phyloP scores from a whole-genome alignment of 92 coral and sea anemone genomes.

The Epizoanthus rinbou region DNA sequence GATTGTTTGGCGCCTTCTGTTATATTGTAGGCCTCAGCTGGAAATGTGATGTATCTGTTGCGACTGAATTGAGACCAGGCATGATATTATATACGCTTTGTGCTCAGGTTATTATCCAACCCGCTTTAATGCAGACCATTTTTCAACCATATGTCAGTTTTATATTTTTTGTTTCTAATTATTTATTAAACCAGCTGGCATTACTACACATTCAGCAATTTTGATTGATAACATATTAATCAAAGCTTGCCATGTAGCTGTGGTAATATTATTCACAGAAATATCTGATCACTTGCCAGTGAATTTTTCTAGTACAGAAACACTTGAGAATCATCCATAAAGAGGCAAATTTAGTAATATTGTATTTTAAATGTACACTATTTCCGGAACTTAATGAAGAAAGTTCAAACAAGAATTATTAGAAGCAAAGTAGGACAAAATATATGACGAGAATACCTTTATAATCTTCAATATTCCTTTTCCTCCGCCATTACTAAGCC shows the following conservation, averaged over 20 bases:
- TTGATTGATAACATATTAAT: slow-evolving; percentile 5
- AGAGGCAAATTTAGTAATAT: not conserved
- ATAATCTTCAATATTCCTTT: slow-evolving; percentile 2
- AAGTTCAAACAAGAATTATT: slow-evolving; percentile 1
- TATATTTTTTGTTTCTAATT: not conserved
- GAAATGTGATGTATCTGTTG: no score
- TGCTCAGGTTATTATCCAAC: no score
- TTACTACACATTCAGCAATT: not conserved
- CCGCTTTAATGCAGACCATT: no score
- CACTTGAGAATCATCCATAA: not conserved
- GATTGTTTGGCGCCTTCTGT: no score
- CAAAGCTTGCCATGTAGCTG: not conserved
- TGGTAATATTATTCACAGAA: not conserved
- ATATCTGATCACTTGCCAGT: slow-evolving; percentile 10
- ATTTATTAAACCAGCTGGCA: slow-evolving; percentile 10
- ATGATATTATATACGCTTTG: no score
- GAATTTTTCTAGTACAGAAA: not conserved
- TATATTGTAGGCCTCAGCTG: no score
- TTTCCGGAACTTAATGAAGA: not conserved
- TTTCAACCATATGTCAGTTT: not conserved
- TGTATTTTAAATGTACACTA: not conserved
- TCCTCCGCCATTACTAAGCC: not conserved
- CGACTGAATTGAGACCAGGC: no score
- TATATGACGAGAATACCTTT: not conserved
- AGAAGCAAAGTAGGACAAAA: not conserved